phyloP scores from a whole-genome alignment of 2,113 vertebrate genomes.

The Dissostichus mawsoni region DNA sequence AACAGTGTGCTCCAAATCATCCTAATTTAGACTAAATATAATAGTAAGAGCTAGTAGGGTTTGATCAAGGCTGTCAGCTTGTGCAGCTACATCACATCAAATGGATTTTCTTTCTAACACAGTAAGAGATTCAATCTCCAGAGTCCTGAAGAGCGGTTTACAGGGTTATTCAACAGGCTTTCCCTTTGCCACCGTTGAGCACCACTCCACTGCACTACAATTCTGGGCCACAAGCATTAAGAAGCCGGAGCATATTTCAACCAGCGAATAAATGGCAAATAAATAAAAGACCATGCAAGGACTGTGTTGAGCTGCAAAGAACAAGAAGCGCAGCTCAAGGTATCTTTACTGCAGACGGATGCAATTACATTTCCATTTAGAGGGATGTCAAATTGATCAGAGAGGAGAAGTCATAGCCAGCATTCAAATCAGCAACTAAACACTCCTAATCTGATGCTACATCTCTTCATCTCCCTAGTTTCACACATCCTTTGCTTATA shows the following conservation, averaged over 20 bases:
- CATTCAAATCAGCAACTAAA: constrained; percentile 84
- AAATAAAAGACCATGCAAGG: constrained; percentile 48
- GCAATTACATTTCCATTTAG: constrained; percentile 90
- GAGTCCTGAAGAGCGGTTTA: not conserved
- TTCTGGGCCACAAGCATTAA: constrained; percentile 60
- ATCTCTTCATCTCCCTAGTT: constrained; percentile 70
- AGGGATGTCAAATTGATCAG: constrained; percentile 89
- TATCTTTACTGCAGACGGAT: constrained; percentile 83
- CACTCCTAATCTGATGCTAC: constrained; percentile 76
- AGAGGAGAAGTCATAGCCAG: constrained; percentile 82
- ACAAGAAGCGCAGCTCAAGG: constrained; percentile 42
- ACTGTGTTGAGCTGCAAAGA: constrained; percentile 40
- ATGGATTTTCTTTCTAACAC: not conserved
- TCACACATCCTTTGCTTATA: constrained; percentile 71
- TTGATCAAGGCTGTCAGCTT: constrained; percentile 15
- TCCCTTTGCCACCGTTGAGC: constrained; percentile 34
- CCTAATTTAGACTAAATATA: constrained; percentile 21
- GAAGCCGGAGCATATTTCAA: constrained; percentile 45
- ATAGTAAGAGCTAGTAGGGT: not conserved
- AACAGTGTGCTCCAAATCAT: constrained; percentile 5
- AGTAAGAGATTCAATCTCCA: not conserved
- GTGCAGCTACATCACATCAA: not conserved
- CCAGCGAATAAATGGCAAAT: constrained; percentile 61
- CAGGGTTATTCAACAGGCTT: constrained; percentile 44
- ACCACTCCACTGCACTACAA: constrained; percentile 64